phyloP scores from a whole-genome alignment of 2,888 invertebrate genomes.

The Drosophila tripunctata region DNA sequence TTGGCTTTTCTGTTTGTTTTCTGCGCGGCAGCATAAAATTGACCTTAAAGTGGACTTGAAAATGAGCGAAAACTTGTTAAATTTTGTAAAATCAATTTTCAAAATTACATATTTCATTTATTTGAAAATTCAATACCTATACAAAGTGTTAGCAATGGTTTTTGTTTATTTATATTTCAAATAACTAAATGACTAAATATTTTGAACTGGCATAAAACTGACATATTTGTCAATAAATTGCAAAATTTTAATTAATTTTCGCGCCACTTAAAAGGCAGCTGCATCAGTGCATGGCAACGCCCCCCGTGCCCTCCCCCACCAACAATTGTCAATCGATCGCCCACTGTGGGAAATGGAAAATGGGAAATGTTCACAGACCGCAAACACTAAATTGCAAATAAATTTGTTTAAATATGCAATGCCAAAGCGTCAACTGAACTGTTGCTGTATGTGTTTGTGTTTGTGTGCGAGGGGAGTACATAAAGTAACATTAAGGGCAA shows the following conservation, averaged over 20 bases:
- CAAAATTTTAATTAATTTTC: slow-evolving; percentile 77
- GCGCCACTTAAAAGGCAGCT: slow-evolving; percentile 69
- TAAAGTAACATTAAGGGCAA: slow-evolving; percentile 9
- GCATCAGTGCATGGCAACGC: slow-evolving; percentile 28
- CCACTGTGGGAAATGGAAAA: slow-evolving; percentile 23
- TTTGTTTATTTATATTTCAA: background rate
- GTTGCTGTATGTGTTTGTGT: slow-evolving; percentile 3
- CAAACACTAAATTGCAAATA: slow-evolving; percentile 77
- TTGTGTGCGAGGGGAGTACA: background rate
- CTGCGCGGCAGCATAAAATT: slow-evolving; percentile 19
- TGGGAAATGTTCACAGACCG: slow-evolving; percentile 58
- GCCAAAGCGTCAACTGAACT: slow-evolving; percentile 40
- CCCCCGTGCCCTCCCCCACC: too few species aligned
- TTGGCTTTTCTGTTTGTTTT: slow-evolving; percentile 56
- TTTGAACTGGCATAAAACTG: slow-evolving; percentile 27
- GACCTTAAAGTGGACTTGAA: slow-evolving; percentile 13
- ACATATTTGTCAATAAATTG: slow-evolving; percentile 74
- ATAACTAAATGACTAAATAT: background rate
- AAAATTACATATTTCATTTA: background rate
- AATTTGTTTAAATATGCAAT: slow-evolving; percentile 77
- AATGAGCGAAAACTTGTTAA: background rate
- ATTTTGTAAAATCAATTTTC: background rate
- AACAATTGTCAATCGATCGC: slow-evolving; percentile 3
- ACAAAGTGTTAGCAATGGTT: background rate
- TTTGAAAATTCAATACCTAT: background rate